Base-by-base conservation (phyloP, 1,140 invertebrate genomes). In the Drosophila chauvacae region DNA sequence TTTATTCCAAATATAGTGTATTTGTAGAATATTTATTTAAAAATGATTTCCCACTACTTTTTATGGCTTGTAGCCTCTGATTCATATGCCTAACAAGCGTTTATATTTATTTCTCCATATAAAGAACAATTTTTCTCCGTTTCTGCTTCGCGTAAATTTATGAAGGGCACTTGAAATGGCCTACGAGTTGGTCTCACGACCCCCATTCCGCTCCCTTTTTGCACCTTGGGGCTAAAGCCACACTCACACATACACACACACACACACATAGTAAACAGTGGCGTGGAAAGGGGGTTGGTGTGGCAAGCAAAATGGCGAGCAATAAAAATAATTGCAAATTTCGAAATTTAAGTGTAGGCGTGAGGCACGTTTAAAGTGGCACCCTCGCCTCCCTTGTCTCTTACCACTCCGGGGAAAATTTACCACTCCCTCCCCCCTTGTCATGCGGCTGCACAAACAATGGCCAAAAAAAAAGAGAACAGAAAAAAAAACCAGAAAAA, bases 251-350 rank as follows among this genome's bases (percentile, higher is more conserved):
- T 23, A 23, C 23, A 23, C 45, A 26, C 23, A 23, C 42, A 44
- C 71, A 23, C 45, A 26, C 23, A 23, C 42, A 44, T 64, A 56
- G 64, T 55, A 48, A 53, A 51, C 69, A 66, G 61, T 30, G 53
- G 28, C n/a, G 18, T n/a, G 13, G 9, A 50, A 16, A 4, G 18
- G 2, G 9, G 30, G 7, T 16, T 9, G 41, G 11, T 16, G 51
- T 9, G 76, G 74, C 56, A 65, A 69, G 69, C 74, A 83, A 88
- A 88, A 88, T 87, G 84, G 76, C 68, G 47, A 74, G 85, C 85
- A 88, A 88, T 88, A 88, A 88, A 88, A 88, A 90, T 88, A 88
- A 88, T 88, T 88, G 85, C 85, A 80, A 87, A 88, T 83, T 88
- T 88, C 85, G 85, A 90, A 90, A 88, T 88, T 88, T 84, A 88